Percentiles rank a stretch among this genome's conserved stretches.
These are phyloP conservation scores for Sciurus vulgaris DNA, from an alignment of 2,797 vertebrate genomes.

Conservation along the genomic window DNA sequence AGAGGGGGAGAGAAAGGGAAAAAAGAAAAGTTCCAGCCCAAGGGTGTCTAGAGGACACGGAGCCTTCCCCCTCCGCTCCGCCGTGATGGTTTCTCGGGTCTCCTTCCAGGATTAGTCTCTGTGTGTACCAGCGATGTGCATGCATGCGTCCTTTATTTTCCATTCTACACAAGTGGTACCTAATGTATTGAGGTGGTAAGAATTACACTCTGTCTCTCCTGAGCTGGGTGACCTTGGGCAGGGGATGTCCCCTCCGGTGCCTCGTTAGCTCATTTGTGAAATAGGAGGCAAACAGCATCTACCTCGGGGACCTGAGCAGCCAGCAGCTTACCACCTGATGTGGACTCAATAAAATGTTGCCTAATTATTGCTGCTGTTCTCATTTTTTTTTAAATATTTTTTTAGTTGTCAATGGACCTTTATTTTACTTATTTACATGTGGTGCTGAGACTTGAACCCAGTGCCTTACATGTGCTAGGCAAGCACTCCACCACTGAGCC, in stretches of 20 bases:
- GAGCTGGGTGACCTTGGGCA: background rate
- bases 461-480: no score
- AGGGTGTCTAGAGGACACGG: background rate
- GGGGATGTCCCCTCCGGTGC: background rate
- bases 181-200: background rate
- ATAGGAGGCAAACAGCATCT: background rate
- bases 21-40: background rate
- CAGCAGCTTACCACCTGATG: background rate
- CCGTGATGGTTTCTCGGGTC: background rate
- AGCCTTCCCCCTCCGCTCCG: background rate
- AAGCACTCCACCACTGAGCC: no score
- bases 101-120: background rate
- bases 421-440: no score
- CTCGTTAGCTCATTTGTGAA: slow-evolving; percentile 13
- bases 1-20: no score
- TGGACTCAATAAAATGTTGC: slow-evolving; percentile 10
- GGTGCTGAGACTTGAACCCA: no score
- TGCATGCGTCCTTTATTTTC: background rate
- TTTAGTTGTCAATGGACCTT: no score
- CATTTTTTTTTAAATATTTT: background rate
- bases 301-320: slow-evolving; percentile 35
- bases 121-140: background rate
- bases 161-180: background rate
- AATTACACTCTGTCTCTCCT: background rate
- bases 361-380: background rate